Evolutionary conservation across 2,113 vertebrate genomes (phyloP).

Genomic region (Sigmodon hispidus): DNA sequence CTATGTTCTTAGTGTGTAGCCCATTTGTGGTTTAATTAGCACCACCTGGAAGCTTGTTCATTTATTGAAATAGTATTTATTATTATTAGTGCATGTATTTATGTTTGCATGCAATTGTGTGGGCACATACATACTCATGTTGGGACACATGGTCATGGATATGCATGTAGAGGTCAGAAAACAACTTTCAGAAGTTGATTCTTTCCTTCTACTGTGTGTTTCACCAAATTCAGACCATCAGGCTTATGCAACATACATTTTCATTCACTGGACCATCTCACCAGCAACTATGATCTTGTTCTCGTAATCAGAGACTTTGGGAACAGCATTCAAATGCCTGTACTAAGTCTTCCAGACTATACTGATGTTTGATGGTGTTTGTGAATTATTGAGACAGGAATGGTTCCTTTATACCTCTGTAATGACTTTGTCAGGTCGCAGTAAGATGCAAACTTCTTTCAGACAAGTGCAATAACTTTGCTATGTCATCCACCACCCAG

Average conservation of each 20-base stretch:
- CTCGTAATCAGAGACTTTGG: not conserved
- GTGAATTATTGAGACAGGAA: not conserved
- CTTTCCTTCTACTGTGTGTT: not conserved
- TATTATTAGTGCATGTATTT: not conserved
- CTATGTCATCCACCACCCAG: not conserved
- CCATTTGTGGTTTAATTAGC: not conserved
- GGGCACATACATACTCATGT: not conserved
- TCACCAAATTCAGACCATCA: not conserved
- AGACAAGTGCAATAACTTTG: not conserved
- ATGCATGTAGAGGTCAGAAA: not conserved
- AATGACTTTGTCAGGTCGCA: not conserved
- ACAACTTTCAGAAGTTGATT: not conserved
- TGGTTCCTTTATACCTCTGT: not conserved
- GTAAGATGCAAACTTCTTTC: not conserved
- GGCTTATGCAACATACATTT: not conserved
- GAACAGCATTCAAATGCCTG: not conserved
- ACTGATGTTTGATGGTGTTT: not conserved
- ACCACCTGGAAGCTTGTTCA: not conserved
- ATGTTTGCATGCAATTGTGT: not conserved
- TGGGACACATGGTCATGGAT: not conserved
- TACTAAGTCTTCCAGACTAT: not conserved
- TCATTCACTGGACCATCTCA: not conserved
- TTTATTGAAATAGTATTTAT: not conserved
- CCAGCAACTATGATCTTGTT: not conserved
- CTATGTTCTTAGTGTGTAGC: not conserved